Evolutionary conservation across 2,888 invertebrate species (phyloP).

Genomic region (Agrochola circellaris): DNA sequence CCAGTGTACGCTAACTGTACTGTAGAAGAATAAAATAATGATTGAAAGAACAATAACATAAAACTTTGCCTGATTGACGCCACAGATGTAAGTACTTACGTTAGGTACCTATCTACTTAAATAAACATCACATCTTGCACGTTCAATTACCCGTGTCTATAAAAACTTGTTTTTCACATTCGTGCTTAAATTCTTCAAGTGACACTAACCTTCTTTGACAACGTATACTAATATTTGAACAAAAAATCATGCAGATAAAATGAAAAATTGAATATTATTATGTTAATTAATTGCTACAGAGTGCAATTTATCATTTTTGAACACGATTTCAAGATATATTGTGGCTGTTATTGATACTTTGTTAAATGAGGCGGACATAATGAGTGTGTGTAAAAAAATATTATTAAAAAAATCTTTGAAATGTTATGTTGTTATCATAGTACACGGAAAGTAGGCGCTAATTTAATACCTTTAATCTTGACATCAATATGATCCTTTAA

Average conservation of each 20-base stretch:
- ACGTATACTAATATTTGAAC: conserved; percentile 12
- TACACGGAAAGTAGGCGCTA: conserved; percentile 15
- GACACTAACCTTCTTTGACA: conserved; percentile 47
- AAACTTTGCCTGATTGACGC: conserved; percentile 27
- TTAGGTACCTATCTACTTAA: conserved; percentile 5
- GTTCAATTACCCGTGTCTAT: conserved; percentile 21
- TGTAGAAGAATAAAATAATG: conserved; percentile 2
- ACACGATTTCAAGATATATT: neutral
- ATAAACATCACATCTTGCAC: conserved; percentile 15
- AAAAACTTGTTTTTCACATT: conserved; percentile 53
- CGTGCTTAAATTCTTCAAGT: conserved; percentile 25
- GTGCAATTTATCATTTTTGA: conserved; percentile 9
- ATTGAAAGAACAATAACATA: conserved; percentile 30
- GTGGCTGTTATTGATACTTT: conserved; percentile 21
- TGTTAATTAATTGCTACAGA: conserved; percentile 3
- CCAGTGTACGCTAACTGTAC: neutral
- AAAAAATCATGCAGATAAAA: conserved; percentile 20
- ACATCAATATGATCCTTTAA: conserved; percentile 25
- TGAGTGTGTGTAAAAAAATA: neutral
- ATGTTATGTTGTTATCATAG: conserved; percentile 11
- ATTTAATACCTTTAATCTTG: conserved; percentile 27
- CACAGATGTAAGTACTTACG: conserved; percentile 12
- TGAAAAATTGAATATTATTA: neutral
- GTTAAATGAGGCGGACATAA: conserved; percentile 4
- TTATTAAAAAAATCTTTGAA: neutral